phyloP scores from a whole-genome alignment of 2,797 vertebrate genomes.

The Mionectes olivaceus region DNA sequence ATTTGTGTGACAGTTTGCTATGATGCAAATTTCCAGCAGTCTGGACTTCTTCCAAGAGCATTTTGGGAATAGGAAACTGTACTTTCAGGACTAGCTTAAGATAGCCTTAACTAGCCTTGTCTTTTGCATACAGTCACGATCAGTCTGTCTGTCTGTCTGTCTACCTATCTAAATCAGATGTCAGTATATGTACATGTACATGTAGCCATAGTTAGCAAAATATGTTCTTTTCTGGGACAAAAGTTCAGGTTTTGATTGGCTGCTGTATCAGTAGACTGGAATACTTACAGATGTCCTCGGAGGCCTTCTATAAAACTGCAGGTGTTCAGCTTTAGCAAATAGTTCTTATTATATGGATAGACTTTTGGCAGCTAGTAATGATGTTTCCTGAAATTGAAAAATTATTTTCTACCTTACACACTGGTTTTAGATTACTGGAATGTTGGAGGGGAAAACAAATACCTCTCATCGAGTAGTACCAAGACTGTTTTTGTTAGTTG shows the following conservation, averaged over 20 bases:
- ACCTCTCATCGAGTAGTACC: constrained; percentile 76
- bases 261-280: constrained; percentile 80
- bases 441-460: constrained; percentile 74
- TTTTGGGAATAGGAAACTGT: constrained; percentile 30
- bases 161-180: background rate
- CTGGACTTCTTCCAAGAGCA: constrained; percentile 23
- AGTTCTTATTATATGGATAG: constrained; percentile 81
- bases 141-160: background rate
- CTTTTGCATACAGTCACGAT: background rate
- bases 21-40: constrained; percentile 9
- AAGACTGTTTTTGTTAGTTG: constrained; percentile 78
- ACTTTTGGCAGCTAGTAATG: constrained; percentile 83
- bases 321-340: constrained; percentile 85
- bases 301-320: constrained; percentile 84
- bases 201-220: background rate
- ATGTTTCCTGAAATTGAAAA: constrained; percentile 86
- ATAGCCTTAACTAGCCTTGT: background rate
- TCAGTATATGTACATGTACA: background rate
- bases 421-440: constrained; percentile 83
- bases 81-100: background rate
- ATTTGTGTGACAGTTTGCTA: constrained; percentile 21
- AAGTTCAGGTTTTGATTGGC: constrained; percentile 75
- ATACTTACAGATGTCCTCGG: constrained; percentile 76
- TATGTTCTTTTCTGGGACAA: constrained; percentile 48
- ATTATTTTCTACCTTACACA: constrained; percentile 83